A percentile compares a stretch with the other conserved stretches of the same genome.
These are phyloP conservation scores for Mactra quadrangularis DNA, from an alignment of 1,140 invertebrate genomes.

Conservation along the genomic window DNA sequence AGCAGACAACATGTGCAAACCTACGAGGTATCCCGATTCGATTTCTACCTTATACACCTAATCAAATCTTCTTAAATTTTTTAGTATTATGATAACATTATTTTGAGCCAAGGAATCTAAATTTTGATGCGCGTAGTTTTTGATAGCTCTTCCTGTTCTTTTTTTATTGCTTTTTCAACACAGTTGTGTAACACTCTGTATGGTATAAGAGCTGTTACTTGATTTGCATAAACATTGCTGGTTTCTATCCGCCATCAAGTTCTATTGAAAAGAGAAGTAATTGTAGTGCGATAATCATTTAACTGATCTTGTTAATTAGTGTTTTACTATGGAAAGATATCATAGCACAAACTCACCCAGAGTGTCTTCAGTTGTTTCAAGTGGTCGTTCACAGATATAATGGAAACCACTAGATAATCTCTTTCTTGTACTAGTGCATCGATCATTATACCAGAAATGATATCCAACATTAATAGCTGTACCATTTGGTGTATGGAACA, in stretches of 20 bases:
- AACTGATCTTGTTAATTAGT: slow-evolving; percentile 10
- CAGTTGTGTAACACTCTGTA: background rate
- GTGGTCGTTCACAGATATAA: slow-evolving; percentile 48
- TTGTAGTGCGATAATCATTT: background rate
- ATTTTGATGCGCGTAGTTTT: no score
- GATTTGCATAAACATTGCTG: background rate
- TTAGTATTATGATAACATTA: background rate
- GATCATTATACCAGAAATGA: slow-evolving; percentile 42
- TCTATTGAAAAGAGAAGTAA: background rate
- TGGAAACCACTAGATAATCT: slow-evolving; percentile 19
- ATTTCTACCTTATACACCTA: background rate
- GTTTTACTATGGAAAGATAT: slow-evolving; percentile 35
- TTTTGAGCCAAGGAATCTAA: no score
- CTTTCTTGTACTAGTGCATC: slow-evolving; percentile 38
- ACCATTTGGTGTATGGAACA: slow-evolving; percentile 26
- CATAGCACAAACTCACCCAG: slow-evolving; percentile 9
- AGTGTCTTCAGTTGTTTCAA: slow-evolving; percentile 14
- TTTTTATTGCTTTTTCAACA: no score
- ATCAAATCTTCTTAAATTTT: background rate
- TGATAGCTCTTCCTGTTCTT: no score
- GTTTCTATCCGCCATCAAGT: background rate
- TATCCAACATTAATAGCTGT: slow-evolving; percentile 29
- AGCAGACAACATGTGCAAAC: no score
- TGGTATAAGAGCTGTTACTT: no score
- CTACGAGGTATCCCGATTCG: no score